A percentile compares a stretch with the other conserved stretches of the same genome.
phyloP scores from a whole-genome alignment of 2,888 invertebrate genomes.

The Lithodes maja region DNA sequence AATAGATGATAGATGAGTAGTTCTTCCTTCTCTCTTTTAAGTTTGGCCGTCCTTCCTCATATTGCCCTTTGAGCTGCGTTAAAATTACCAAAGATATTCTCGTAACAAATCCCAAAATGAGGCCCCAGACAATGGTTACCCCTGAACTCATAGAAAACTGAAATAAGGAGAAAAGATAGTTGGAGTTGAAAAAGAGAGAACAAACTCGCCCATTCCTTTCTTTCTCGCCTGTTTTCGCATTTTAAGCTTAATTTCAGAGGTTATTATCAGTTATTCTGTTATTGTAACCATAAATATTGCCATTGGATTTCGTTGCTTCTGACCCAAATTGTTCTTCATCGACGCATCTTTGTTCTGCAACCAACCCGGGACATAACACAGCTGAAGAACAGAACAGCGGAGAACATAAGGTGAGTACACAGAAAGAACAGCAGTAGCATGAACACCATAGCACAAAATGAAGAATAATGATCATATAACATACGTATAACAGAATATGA shows the following conservation, averaged over 20 bases:
- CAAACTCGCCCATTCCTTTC: background rate
- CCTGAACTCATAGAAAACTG: background rate
- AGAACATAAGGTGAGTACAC: background rate
- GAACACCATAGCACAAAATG: background rate
- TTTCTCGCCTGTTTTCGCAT: background rate
- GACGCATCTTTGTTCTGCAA: background rate
- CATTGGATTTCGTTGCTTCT: too few species aligned
- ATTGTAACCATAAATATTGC: background rate
- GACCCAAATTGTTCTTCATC: background rate
- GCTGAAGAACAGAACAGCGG: background rate
- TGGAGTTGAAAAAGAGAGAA: background rate
- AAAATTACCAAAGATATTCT: background rate
- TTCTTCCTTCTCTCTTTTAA: background rate
- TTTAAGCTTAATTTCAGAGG: background rate
- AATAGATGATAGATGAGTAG: background rate
- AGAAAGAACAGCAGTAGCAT: background rate
- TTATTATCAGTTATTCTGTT: background rate
- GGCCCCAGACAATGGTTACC: background rate
- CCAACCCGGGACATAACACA: background rate
- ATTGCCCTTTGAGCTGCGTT: background rate
- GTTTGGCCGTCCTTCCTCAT: background rate
- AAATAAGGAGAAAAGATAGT: background rate
- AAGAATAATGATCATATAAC: background rate
- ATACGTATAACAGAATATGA: background rate
- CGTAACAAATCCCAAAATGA: background rate